These are phyloP conservation scores for Scelioninae gen. 1 DNA, from an alignment of 2,888 invertebrate species.

Conservation along the genomic window DNA sequence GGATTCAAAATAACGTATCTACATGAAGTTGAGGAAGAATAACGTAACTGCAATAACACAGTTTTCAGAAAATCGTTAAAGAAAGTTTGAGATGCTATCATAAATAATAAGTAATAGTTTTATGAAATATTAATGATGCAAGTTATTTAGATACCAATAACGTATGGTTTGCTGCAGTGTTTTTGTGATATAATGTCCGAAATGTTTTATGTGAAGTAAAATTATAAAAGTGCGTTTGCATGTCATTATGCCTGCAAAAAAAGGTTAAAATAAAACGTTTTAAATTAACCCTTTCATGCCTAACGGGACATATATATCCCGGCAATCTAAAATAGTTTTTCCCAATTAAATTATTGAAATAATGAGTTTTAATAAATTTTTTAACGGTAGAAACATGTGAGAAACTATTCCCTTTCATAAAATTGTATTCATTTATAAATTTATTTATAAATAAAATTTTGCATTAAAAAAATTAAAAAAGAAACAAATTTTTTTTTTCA, in stretches of 20 bases:
- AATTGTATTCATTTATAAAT: too few species aligned
- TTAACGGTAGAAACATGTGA: too few species aligned
- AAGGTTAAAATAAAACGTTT: not conserved
- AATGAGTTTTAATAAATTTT: too few species aligned
- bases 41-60: slow-evolving; percentile 8
- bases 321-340: too few species aligned
- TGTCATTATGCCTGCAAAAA: not conserved
- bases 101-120: slow-evolving; percentile 7
- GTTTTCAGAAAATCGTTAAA: not conserved
- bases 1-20: not conserved
- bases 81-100: slow-evolving; percentile 8
- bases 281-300: too few species aligned
- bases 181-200: not conserved
- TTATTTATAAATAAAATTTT: too few species aligned
- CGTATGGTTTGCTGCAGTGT: not conserved
- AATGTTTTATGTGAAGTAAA: slow-evolving; percentile 9
- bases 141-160: slow-evolving; percentile 1
- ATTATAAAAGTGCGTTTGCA: slow-evolving; percentile 1
- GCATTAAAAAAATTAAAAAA: too few species aligned
- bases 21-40: slow-evolving; percentile 9
- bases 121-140: slow-evolving; percentile 8
- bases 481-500: too few species aligned
- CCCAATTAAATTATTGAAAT: too few species aligned
- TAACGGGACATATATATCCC: too few species aligned
- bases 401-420: too few species aligned